These are phyloP conservation scores for Characodon lateralis DNA, from an alignment of 2,797 vertebrate species.

Conservation along the genomic window DNA sequence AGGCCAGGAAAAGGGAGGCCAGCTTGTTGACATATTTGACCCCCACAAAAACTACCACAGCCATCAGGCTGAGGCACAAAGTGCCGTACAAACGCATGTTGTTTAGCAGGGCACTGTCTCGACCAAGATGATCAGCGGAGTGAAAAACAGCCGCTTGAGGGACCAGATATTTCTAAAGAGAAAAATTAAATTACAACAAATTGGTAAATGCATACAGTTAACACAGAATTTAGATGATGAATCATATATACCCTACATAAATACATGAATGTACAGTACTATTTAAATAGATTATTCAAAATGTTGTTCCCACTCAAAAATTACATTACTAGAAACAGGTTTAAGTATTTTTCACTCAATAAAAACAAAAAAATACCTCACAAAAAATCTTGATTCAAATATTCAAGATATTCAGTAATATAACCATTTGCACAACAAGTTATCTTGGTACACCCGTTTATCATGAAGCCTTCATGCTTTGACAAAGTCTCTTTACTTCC, in stretches of 20 bases:
- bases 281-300: background rate
- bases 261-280: background rate
- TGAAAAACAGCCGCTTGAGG: constrained; percentile 95
- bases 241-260: background rate
- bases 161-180: constrained; percentile 91
- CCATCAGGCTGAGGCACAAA: constrained; percentile 94
- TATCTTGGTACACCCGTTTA: background rate
- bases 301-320: background rate
- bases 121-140: constrained; percentile 80
- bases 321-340: background rate
- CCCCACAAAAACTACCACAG: constrained; percentile 95
- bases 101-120: constrained; percentile 89
- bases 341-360: background rate
- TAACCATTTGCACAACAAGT: background rate
- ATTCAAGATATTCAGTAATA: background rate
- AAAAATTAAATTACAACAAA: background rate
- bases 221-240: background rate
- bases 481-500: background rate
- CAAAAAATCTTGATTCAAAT: background rate
- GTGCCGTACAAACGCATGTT: constrained; percentile 99
- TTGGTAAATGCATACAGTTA: background rate
- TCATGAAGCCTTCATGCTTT: no score
- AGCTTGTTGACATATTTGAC: constrained; percentile 99
- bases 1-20: constrained; percentile 96
- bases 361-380: background rate